These are phyloP conservation scores for Styela clava DNA, from an alignment of 23 tunicate species.

Conservation along the genomic window DNA sequence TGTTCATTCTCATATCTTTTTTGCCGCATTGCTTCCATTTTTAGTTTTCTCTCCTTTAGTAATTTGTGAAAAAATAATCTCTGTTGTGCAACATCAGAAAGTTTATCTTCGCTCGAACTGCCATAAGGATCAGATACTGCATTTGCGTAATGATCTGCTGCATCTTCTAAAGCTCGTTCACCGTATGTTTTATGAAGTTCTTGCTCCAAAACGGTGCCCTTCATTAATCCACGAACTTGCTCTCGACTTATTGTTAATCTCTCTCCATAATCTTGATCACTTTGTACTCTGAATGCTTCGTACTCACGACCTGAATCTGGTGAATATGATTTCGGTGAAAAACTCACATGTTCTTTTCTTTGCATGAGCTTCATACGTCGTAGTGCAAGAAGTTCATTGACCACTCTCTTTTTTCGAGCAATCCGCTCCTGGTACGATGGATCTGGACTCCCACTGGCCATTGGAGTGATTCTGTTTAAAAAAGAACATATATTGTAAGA, in stretches of 20 bases:
- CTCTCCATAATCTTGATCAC: neutral
- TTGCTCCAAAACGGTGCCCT: conserved; percentile 33
- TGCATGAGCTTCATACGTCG: conserved; percentile 56
- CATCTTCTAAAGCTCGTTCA: conserved; percentile 27
- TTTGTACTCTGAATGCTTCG: conserved; percentile 16
- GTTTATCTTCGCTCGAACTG: neutral
- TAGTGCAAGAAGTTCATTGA: conserved; percentile 71
- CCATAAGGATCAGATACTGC: neutral
- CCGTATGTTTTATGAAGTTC: conserved; percentile 44
- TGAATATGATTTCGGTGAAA: neutral
- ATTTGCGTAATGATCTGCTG: conserved; percentile 29
- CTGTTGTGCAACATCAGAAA: conserved; percentile 6
- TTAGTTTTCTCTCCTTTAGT: conserved; percentile 17
- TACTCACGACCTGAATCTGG: neutral
- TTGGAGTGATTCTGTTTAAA: too few relatives aligned
- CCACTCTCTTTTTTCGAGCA: conserved; percentile 54
- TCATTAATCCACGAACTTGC: conserved; percentile 23
- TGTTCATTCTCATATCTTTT: conserved; percentile 27
- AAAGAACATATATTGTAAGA: too few relatives aligned
- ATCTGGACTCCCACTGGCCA: conserved; percentile 13
- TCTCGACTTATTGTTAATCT: conserved; percentile 9
- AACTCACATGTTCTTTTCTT: neutral
- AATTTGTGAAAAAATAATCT: conserved; percentile 32
- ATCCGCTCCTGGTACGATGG: conserved; percentile 28
- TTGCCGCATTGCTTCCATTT: conserved; percentile 21